Percentiles rank a stretch among this genome's conserved stretches.
Evolutionary conservation across 2,113 vertebrate species (phyloP).

Genomic region (Cynocephalus volans): DNA sequence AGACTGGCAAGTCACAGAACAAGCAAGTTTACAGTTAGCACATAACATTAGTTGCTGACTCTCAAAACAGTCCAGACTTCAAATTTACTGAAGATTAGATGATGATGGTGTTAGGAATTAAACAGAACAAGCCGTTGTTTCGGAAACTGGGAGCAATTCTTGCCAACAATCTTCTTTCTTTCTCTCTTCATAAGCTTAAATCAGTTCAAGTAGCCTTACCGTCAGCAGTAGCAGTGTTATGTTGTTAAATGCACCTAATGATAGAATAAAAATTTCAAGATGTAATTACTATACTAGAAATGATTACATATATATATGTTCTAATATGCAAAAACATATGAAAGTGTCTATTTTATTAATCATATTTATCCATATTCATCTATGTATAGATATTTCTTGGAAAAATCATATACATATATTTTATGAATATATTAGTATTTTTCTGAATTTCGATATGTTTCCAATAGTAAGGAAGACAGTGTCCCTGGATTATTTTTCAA

Average conservation of each 20-base stretch:
- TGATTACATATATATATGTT: not conserved
- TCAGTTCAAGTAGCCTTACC: not conserved
- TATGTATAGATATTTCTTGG: not conserved
- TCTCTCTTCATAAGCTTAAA: not conserved
- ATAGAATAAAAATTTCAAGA: not conserved
- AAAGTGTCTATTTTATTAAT: not conserved
- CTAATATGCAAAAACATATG: not conserved
- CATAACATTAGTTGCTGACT: not conserved
- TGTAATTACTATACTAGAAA: not conserved
- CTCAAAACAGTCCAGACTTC: conserved; percentile 43
- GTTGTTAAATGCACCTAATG: conserved; percentile 3
- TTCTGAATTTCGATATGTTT: not conserved
- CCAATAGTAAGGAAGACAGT: not conserved
- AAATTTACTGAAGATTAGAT: not conserved
- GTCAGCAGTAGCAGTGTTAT: not conserved
- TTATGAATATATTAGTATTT: not conserved
- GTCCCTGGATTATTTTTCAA: not conserved
- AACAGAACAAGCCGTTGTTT: not conserved
- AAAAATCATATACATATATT: not conserved
- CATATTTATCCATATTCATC: not conserved
- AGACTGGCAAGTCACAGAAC: not conserved
- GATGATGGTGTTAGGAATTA: not conserved
- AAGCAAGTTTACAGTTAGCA: not conserved
- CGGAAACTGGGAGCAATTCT: not conserved
- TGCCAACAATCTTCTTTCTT: not conserved